Evolutionary conservation across 2,888 invertebrate genomes (phyloP).

Genomic region (Gastracanthus pulcherrimus): DNA sequence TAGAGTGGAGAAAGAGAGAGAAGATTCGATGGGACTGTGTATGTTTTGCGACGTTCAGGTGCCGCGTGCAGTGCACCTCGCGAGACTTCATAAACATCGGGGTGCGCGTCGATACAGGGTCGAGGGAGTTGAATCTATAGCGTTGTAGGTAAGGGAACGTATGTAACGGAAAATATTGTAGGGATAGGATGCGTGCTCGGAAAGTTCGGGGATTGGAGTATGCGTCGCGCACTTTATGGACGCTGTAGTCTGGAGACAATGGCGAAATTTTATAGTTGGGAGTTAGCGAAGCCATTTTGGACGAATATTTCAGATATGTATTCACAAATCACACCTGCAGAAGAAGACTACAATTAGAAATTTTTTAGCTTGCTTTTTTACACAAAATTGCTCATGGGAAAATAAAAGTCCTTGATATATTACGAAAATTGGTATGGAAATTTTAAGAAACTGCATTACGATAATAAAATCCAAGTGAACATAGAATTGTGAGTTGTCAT

Average conservation of each 20-base stretch:
- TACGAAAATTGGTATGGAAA: too few species aligned
- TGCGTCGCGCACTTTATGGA: neutral
- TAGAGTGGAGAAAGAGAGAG: neutral
- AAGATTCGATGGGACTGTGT: neutral
- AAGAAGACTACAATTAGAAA: too few species aligned
- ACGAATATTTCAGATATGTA: neutral
- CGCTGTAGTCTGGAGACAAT: neutral
- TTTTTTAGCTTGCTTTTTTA: too few species aligned
- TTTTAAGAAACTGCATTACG: too few species aligned
- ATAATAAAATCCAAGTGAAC: too few species aligned
- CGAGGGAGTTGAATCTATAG: neutral
- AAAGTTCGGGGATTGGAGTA: neutral
- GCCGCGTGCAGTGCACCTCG: neutral
- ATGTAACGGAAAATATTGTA: conserved; percentile 20
- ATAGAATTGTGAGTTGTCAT: too few species aligned
- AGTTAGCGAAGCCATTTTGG: neutral
- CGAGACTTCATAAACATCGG: conserved; percentile 40
- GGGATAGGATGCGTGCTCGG: neutral
- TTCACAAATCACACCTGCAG: too few species aligned
- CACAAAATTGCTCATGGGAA: too few species aligned
- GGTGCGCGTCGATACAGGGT: neutral
- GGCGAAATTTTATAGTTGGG: too few species aligned
- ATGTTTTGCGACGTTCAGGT: conserved; percentile 14
- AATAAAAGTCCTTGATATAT: too few species aligned
- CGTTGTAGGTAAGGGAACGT: neutral